Percentiles rank a stretch among this genome's conserved stretches.
These are phyloP conservation scores for Pseudomyrmex concolor DNA, from an alignment of 1,140 invertebrate genomes.

Conservation along the genomic window DNA sequence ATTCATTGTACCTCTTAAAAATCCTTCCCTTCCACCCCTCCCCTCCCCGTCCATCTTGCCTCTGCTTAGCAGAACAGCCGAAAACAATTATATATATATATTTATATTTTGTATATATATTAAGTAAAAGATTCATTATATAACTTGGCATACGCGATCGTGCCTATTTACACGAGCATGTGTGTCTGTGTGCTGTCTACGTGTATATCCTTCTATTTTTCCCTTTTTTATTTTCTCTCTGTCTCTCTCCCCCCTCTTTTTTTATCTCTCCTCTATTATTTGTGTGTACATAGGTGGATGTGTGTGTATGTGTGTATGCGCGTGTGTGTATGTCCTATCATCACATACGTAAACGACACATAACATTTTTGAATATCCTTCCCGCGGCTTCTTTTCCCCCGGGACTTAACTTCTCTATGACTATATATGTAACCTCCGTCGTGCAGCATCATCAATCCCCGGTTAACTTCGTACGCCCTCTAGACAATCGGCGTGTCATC, in stretches of 20 bases:
- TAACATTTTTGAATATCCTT: constrained; percentile 70
- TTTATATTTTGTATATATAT: constrained; percentile 61
- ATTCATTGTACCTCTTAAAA: constrained; percentile 68
- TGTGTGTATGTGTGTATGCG: constrained; percentile 38
- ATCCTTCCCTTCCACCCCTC: constrained; percentile 27
- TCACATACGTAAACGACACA: constrained; percentile 74
- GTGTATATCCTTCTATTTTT: constrained; percentile 44
- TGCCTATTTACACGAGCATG: constrained; percentile 61
- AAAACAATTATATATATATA: constrained; percentile 44
- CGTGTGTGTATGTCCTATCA: constrained; percentile 68
- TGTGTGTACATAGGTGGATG: neutral
- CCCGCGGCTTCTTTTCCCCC: constrained; percentile 37
- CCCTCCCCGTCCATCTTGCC: constrained; percentile 9
- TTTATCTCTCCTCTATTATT: neutral
- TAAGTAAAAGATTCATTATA: constrained; percentile 62
- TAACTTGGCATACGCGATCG: constrained; percentile 67
- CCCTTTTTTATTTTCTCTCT: neutral
- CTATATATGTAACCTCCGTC: constrained; percentile 67
- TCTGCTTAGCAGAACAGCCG: constrained; percentile 70
- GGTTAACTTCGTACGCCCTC: constrained; percentile 37
- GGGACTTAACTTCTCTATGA: constrained; percentile 49
- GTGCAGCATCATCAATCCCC: constrained; percentile 63
- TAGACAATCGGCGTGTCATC: constrained; percentile 57
- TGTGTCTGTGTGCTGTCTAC: constrained; percentile 39
- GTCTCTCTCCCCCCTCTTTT: neutral